phyloP scores from a whole-genome alignment of 1,140 invertebrate genomes.

The Teleopsis dalmanni region DNA sequence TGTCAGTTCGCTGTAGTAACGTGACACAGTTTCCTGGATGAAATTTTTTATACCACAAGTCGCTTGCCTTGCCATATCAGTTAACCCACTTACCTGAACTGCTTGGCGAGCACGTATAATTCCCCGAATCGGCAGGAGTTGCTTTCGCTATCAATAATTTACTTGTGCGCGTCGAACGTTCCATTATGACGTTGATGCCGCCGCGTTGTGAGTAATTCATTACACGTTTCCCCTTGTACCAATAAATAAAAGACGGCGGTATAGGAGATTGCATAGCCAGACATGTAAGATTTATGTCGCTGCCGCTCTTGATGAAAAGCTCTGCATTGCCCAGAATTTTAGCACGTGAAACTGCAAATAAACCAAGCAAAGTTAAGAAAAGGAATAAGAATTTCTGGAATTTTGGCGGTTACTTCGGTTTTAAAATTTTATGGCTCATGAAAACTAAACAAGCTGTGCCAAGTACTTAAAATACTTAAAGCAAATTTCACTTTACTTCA shows the following conservation, averaged over 20 bases:
- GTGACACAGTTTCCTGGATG: too few species aligned
- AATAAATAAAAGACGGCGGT: constrained; percentile 83
- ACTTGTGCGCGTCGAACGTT: constrained; percentile 75
- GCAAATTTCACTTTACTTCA: too few species aligned
- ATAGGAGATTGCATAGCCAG: constrained; percentile 77
- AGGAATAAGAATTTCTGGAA: constrained; percentile 2
- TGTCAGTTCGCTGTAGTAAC: too few species aligned
- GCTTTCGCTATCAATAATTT: constrained; percentile 74
- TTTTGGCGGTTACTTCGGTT: too few species aligned
- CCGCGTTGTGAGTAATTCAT: constrained; percentile 83
- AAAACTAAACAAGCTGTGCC: background rate
- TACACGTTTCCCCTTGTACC: constrained; percentile 79
- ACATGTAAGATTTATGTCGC: constrained; percentile 86
- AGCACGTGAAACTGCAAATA: constrained; percentile 73
- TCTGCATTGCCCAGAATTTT: constrained; percentile 79
- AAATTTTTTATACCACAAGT: too few species aligned
- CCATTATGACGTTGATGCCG: constrained; percentile 79
- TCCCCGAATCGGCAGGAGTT: constrained; percentile 69
- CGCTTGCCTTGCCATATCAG: too few species aligned
- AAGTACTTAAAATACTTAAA: too few species aligned
- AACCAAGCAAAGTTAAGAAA: background rate
- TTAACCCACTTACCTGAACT: constrained; percentile 54
- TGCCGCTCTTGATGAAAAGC: constrained; percentile 79
- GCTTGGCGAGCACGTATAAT: constrained; percentile 77
- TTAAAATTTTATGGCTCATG: background rate